Base-by-base conservation (phyloP, 2,797 vertebrate species). In the Molossus alvarezi region DNA sequence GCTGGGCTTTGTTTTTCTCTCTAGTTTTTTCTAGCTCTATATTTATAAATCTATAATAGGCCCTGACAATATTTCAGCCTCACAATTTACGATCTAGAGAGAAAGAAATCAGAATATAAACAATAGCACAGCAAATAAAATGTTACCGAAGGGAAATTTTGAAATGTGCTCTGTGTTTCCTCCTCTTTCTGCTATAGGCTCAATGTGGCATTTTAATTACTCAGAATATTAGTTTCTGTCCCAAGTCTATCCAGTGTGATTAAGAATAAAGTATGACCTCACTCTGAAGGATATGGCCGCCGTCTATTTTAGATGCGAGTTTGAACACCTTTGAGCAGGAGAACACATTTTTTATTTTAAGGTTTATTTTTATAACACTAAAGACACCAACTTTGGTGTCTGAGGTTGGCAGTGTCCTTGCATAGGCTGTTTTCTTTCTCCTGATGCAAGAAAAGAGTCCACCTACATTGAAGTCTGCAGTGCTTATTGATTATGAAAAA, bases 251-350 rank as follows among this genome's bases (percentile, higher is more conserved):
- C 64, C 62, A 57, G 72, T 14, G 18, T 72, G 91, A 79, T 79
- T 96, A 82, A 96, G 93, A 97, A 96, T 96, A 96, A 91, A 92
- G 45, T 55, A 92, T 98, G 96, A 97, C 91, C 77, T 97, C 96
- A 96, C 62, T 67, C 48, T 1, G 33, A 58, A 90, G 62, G 90
- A 73, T 77, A 48, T 95, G 69, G 86, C 87, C 94, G 76, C 76
- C n/a, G 27, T 96, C 91, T 95, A 83, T 93, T 97, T 96, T 51
- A 90, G 84, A 84, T 90, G 72, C 76, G 80, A 55, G 29, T 83
- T 93, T 95, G 96, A 88, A 75, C 96, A 94, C 96, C 96, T 96
- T 64, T 67, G 67, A 95, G 65, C 64, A 95, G 62, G 58, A 81
- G 41, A 97, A 89, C 84, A 92, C 88, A 25, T 84, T 97, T 97